Evolutionary conservation across 2,888 invertebrate genomes (phyloP).

Genomic region (Eupithecia exiguata): DNA sequence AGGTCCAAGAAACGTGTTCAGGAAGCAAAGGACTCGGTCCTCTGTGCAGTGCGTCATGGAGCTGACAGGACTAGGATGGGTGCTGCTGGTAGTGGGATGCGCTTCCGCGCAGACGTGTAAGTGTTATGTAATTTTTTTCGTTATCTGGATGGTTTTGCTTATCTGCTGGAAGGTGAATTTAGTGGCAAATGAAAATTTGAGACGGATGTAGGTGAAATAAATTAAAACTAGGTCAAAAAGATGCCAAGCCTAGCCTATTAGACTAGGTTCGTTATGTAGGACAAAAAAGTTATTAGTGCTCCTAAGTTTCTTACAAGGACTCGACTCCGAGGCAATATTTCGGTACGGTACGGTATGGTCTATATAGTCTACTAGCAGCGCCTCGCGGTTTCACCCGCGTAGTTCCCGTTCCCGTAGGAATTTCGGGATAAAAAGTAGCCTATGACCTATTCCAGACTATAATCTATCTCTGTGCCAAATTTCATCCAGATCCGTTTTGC

Average conservation of each 20-base stretch:
- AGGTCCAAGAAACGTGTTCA: slow-evolving; percentile 40
- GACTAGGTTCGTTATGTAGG: neutral
- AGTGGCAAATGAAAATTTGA: neutral
- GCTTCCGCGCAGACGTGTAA: slow-evolving; percentile 62
- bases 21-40: slow-evolving; percentile 42
- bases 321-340: neutral
- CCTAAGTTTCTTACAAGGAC: neutral
- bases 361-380: neutral
- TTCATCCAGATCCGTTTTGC: too few species aligned
- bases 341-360: neutral
- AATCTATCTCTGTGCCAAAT: too few species aligned
- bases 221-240: neutral
- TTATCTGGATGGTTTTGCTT: slow-evolving; percentile 15
- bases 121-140: slow-evolving; percentile 41
- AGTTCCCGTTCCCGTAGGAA: too few species aligned
- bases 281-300: neutral
- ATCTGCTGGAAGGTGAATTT: slow-evolving; percentile 11
- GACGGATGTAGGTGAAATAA: neutral
- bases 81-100: slow-evolving; percentile 53
- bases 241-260: neutral
- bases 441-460: too few species aligned
- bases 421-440: too few species aligned
- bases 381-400: too few species aligned
- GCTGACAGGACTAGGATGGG: slow-evolving; percentile 49
- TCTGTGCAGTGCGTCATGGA: slow-evolving; percentile 52